Conservation (phyloP, 2,113 vertebrate genomes). For the Erythrolamprus reginae region DNA sequence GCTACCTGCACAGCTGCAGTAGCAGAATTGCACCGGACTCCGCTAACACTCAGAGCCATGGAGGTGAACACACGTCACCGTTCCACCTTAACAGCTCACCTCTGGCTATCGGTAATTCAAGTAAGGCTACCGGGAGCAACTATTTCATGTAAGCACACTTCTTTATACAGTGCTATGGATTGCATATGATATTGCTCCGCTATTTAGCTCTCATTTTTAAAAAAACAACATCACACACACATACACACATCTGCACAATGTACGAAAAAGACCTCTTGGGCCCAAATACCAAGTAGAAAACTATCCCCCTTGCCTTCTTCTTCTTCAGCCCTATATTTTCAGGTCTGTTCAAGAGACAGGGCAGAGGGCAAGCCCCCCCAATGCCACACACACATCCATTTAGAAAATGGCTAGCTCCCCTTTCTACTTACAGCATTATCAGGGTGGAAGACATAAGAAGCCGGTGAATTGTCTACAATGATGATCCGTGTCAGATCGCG, state of each 20-base stretch:
- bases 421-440: conserved; percentile 83
- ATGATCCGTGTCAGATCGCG: conserved; percentile 89
- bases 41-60: too few relatives aligned
- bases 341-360: background rate
- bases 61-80: too few relatives aligned
- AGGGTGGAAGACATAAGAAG: conserved; percentile 95
- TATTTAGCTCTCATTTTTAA: background rate
- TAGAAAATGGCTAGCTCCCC: accelerated
- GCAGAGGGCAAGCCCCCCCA: background rate
- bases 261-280: background rate
- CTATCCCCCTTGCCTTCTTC: background rate
- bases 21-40: too few relatives aligned
- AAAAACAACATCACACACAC: background rate
- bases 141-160: background rate
- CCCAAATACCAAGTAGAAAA: background rate
- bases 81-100: too few relatives aligned
- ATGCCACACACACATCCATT: too few relatives aligned
- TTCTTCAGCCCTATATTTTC: background rate
- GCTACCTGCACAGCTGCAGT: too few relatives aligned
- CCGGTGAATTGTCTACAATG: conserved; percentile 95
- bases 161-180: background rate
- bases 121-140: background rate
- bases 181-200: background rate
- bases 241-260: background rate
- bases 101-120: too few relatives aligned